These are phyloP conservation scores for Ceratitis capitata DNA, from an alignment of 1,140 invertebrate species.

Conservation along the genomic window DNA sequence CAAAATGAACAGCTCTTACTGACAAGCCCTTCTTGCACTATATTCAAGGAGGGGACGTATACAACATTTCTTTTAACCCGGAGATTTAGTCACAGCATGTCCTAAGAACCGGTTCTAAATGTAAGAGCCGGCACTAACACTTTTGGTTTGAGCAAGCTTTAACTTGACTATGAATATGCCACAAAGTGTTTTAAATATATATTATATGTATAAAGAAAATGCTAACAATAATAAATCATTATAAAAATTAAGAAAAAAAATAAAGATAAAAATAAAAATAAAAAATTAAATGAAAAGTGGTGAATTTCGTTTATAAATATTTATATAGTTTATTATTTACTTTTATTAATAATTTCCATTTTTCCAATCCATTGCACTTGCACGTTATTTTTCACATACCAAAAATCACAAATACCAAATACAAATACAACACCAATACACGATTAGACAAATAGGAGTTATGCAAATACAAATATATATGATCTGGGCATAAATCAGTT, in stretches of 20 bases:
- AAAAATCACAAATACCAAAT: constrained; percentile 36
- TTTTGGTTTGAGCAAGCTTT: too few relatives aligned
- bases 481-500: background rate
- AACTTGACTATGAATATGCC: too few relatives aligned
- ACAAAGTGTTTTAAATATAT: too few relatives aligned
- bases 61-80: too few relatives aligned
- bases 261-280: background rate
- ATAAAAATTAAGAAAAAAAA: background rate
- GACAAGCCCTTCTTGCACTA: too few relatives aligned
- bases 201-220: too few relatives aligned
- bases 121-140: too few relatives aligned
- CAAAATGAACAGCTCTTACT: too few relatives aligned
- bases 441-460: background rate
- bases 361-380: constrained; percentile 36
- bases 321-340: background rate
- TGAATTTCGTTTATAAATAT: background rate
- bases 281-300: background rate
- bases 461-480: constrained; percentile 16
- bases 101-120: too few relatives aligned
- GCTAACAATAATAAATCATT: too few relatives aligned
- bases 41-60: too few relatives aligned
- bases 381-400: constrained; percentile 2
- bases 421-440: constrained; percentile 31
- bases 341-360: background rate
- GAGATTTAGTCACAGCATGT: too few relatives aligned